Conservation (phyloP, 1,140 invertebrate species). For the Megalopta genalis region DNA sequence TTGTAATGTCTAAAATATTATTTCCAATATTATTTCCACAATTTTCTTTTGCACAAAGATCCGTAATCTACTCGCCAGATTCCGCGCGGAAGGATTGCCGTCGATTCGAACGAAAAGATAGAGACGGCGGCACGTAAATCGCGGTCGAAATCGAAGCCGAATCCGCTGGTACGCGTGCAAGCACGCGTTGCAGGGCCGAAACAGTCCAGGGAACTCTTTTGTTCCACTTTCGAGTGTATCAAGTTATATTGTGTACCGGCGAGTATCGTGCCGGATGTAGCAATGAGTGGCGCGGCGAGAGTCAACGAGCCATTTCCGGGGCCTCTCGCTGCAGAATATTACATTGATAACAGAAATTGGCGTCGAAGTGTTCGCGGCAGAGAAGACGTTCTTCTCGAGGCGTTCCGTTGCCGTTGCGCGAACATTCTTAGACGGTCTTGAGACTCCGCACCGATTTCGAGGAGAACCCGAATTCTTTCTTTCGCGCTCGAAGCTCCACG, state of each 20-base stretch:
- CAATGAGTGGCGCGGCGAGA: slow-evolving; percentile 75
- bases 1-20: too few species aligned
- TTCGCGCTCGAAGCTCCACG: too few species aligned
- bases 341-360: slow-evolving; percentile 76
- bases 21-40: too few species aligned
- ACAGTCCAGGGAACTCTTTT: slow-evolving; percentile 64
- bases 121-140: too few species aligned
- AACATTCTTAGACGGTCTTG: too few species aligned
- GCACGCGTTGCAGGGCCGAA: slow-evolving; percentile 14
- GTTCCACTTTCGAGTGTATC: slow-evolving; percentile 72
- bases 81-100: too few species aligned
- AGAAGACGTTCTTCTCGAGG: slow-evolving; percentile 49
- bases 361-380: slow-evolving; percentile 55
- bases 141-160: too few species aligned
- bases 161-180: not conserved
- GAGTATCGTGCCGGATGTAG: slow-evolving; percentile 75
- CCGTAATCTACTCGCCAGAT: too few species aligned
- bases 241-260: slow-evolving; percentile 67
- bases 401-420: not conserved
- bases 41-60: too few species aligned
- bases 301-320: slow-evolving; percentile 79
- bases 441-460: too few species aligned
- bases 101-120: too few species aligned
- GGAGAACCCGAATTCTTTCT: too few species aligned
- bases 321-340: slow-evolving; percentile 72